Evolutionary conservation across 2,888 invertebrate genomes (phyloP), one percentile per base, ranked within the genome.

Genomic region (Tethea ocularis): DNA sequence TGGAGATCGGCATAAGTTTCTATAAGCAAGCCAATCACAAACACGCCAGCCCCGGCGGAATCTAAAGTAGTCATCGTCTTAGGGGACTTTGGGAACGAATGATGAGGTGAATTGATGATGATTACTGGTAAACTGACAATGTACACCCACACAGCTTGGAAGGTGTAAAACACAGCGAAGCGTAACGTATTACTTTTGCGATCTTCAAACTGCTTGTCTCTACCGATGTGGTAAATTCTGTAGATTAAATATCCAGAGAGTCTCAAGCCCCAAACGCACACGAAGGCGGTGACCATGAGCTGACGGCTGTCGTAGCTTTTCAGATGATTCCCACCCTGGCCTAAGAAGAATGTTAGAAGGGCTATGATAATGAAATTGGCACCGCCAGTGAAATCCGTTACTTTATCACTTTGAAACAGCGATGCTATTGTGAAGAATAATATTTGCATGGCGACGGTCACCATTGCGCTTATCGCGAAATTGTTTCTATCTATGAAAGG

Each of bases 1-100:
- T 98, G 98, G 56, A 98, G 91, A 90, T 98, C 98, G 0, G 98
- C 98, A 72, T 98, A 96, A 0, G 97, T 97, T 92, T 98, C 98
- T 20, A 96, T 96, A 54, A 98, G 81, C 54, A 98, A 91, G 8
- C 98, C 98, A 52, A 96, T 94, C n/a, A 97, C 94, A 79, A 98
- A 98, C 70, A 98, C 93, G 2, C 96, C 95, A 0, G 97, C 96
- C 1, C 98, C 98, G 5, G 97, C 95, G 2, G 97, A 97, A 83
- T 98, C 98, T 62, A 97, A 89, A 0, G 96, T 96, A 2, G 97
- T 97, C 97, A 97, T 97, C 0, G 97, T 97, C 88, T 96, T 96
- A 0, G 97, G 97, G 0, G 96, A 95, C 75, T 93, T 93, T 0
- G 95, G 95, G 63, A 94, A 95, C 11, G 97, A 95, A 82, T 97